Conservation (phyloP, 1,140 invertebrate species). For the Teleopsis dalmanni region DNA sequence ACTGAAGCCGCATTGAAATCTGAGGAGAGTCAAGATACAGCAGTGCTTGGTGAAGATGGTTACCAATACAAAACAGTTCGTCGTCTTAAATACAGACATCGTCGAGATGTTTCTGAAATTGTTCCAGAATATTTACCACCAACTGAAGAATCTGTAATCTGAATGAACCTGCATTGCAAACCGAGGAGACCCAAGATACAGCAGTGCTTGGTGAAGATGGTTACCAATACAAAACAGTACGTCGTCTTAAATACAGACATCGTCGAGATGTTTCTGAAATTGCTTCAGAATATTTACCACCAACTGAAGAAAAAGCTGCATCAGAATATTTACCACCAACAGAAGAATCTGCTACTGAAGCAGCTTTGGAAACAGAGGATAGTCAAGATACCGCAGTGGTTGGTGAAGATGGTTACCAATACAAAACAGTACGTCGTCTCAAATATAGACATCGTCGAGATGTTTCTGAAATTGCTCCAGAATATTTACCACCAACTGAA, state of each 20-base stretch:
- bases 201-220: slow-evolving; percentile 25
- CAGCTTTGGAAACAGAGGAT: slow-evolving; percentile 10
- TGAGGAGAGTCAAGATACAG: slow-evolving; percentile 19
- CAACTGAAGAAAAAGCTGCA: slow-evolving; percentile 10
- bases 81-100: slow-evolving; percentile 23
- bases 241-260: slow-evolving; percentile 19
- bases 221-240: slow-evolving; percentile 28
- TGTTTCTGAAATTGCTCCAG: slow-evolving; percentile 25
- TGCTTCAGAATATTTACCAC: slow-evolving; percentile 20
- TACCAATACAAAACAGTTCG: slow-evolving; percentile 28
- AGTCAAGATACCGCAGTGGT: slow-evolving; percentile 17
- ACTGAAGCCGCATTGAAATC: slow-evolving; percentile 7
- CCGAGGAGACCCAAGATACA: slow-evolving; percentile 15
- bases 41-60: slow-evolving; percentile 22
- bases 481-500: slow-evolving; percentile 25
- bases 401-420: slow-evolving; percentile 23
- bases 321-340: slow-evolving; percentile 19
- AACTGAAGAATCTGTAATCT: slow-evolving; percentile 14
- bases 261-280: slow-evolving; percentile 30
- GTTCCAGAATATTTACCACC: slow-evolving; percentile 17
- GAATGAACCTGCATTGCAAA: slow-evolving; percentile 14
- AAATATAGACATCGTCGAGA: slow-evolving; percentile 31
- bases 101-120: slow-evolving; percentile 25
- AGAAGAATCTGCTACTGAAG: slow-evolving; percentile 9
- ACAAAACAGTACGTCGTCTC: slow-evolving; percentile 26